Percentiles rank a stretch among this genome's conserved stretches.
Conservation (phyloP, 1,140 invertebrate species). For the Zaprionus africanus region DNA sequence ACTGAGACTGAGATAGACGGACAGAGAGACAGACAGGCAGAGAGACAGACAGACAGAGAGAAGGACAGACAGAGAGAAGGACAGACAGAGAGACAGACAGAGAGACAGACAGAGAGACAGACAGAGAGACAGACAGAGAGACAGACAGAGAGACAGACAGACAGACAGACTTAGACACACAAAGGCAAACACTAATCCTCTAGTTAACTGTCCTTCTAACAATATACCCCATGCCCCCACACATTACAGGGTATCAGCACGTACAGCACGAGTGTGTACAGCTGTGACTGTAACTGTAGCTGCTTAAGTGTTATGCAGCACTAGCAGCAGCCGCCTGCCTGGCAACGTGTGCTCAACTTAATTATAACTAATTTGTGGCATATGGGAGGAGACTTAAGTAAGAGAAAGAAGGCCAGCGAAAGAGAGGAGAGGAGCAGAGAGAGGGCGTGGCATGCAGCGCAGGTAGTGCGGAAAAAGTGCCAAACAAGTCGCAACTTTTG, state of each 20-base stretch:
- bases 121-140: too few relatives aligned
- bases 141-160: too few relatives aligned
- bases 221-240: not conserved
- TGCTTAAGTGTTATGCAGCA: constrained; percentile 59
- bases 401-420: not conserved
- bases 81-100: too few relatives aligned
- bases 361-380: constrained; percentile 82
- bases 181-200: too few relatives aligned
- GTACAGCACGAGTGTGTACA: constrained; percentile 26
- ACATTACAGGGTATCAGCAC: constrained; percentile 37
- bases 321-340: constrained; percentile 18
- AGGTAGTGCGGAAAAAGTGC: constrained; percentile 47
- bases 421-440: not conserved
- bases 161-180: too few relatives aligned
- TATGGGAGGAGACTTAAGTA: constrained; percentile 37
- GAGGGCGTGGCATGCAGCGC: not conserved
- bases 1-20: too few relatives aligned
- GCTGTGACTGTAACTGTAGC: constrained; percentile 57
- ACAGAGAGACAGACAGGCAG: too few relatives aligned
- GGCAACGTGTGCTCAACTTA: constrained; percentile 75
- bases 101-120: too few relatives aligned
- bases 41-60: too few relatives aligned
- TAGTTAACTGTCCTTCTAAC: not conserved
- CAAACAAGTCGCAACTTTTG: constrained; percentile 65
- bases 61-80: too few relatives aligned